Base-by-base conservation (phyloP, 2,888 invertebrate genomes). In the Julus scandinavius region DNA sequence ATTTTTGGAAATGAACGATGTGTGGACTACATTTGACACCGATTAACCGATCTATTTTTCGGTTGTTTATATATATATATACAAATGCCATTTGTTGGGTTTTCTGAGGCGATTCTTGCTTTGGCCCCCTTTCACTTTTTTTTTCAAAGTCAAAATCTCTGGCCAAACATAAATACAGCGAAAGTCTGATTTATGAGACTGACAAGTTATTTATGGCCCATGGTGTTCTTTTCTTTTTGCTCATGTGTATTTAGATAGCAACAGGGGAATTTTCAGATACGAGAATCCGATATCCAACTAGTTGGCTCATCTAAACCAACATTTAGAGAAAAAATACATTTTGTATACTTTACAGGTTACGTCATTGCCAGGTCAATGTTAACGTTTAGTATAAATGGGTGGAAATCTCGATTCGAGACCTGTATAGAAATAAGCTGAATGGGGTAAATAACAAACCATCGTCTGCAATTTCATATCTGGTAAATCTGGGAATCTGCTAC, bases 101-200 rank as follows among this genome's bases (percentile, higher is more conserved):
- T 72, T 29, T 72, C 29, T 3, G 72, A 7, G 7, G 72, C 72
- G 29, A 72, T 72, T 72, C 29, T 72, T 29, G 29, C 17, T 45
- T 45, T 9, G 72, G n/a, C 63, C 63, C 63, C 63, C 58, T 17
- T 29, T 29, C 29, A 29, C 29, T 29, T 58, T 58, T 63, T 72
- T 72, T 72, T 72, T 72, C 72, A 11, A n/a, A 72, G 72, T n/a
- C 72, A 72, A 72, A 72, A 72, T 72, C 72, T 72, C 72, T 72
- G 29, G 72, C 72, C 72, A 29, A 72, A 72, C 29, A 72, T 72
- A 72, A 72, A 72, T 72, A 72, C 29, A 72, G 2, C 29, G 72
- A 29, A 29, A 72, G 72, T 72, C 72, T 72, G 72, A 72, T 72
- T 72, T 72, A 72, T 72, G 20, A 72, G 72, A 72, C 72, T 72